Conservation (phyloP, 2,888 invertebrate species). For the Drosophila nr. fundita region DNA sequence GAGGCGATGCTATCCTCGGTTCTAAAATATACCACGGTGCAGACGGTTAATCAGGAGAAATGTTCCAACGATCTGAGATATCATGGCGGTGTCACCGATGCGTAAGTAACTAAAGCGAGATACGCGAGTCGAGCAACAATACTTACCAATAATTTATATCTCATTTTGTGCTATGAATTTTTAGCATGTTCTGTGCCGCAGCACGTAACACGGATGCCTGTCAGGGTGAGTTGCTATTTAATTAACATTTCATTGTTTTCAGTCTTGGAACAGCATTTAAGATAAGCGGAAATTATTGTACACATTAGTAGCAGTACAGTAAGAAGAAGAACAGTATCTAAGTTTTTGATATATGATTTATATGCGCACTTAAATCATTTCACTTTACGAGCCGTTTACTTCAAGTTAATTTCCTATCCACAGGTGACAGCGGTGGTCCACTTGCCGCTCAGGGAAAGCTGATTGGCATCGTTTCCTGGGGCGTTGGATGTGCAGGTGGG, state of each 20-base stretch:
- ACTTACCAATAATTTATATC: slow-evolving; percentile 32
- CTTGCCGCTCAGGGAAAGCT: slow-evolving; percentile 73
- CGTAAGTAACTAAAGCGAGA: slow-evolving; percentile 67
- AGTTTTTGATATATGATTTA: background rate
- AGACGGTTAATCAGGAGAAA: slow-evolving; percentile 74
- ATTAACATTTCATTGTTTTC: background rate
- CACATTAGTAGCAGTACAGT: background rate
- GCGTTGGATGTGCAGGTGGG: slow-evolving; percentile 81
- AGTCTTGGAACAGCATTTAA: background rate
- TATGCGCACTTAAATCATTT: background rate
- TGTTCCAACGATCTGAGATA: slow-evolving; percentile 67
- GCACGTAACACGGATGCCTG: slow-evolving; percentile 82
- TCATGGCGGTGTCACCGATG: slow-evolving; percentile 81
- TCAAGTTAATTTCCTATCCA: background rate
- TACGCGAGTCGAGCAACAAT: slow-evolving; percentile 9
- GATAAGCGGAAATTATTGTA: background rate
- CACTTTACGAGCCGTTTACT: background rate
- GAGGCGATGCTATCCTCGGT: slow-evolving; percentile 73
- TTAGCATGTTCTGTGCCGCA: slow-evolving; percentile 83
- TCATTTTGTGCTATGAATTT: slow-evolving; percentile 14
- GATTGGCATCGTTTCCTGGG: slow-evolving; percentile 83
- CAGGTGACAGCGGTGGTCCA: slow-evolving; percentile 82
- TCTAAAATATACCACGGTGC: slow-evolving; percentile 78
- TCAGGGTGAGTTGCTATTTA: slow-evolving; percentile 68
- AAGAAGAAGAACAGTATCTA: background rate